These are phyloP conservation scores for Isaurus tuberculatus DNA, from an alignment of 92 coral and sea anemone species.

Conservation along the genomic window DNA sequence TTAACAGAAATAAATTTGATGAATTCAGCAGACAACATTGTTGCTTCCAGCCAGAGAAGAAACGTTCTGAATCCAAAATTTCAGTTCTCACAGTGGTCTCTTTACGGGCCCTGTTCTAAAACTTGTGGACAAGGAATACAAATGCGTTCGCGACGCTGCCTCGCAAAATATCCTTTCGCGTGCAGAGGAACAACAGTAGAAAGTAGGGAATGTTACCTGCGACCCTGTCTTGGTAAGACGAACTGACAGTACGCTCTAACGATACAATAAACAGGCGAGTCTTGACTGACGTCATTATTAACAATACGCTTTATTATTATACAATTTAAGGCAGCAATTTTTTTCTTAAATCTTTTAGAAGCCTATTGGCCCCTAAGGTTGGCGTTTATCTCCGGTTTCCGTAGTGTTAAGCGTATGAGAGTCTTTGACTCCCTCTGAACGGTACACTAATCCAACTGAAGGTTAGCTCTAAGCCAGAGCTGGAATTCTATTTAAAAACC, in stretches of 20 bases:
- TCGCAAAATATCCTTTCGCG: slow-evolving; percentile 60
- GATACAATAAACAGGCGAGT: not conserved
- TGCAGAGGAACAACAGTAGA: slow-evolving; percentile 79
- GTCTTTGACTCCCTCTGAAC: too few species aligned
- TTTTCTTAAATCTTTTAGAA: too few species aligned
- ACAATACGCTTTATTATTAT: not conserved
- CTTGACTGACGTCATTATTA: not conserved
- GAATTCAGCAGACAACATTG: not conserved
- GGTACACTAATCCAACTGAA: too few species aligned
- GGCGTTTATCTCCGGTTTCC: too few species aligned
- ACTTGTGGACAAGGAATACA: slow-evolving; percentile 87
- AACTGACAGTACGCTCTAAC: not conserved
- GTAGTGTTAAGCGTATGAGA: too few species aligned
- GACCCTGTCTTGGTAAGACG: slow-evolving; percentile 82
- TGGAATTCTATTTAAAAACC: too few species aligned
- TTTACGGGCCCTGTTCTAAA: slow-evolving; percentile 83
- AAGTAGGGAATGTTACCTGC: slow-evolving; percentile 83
- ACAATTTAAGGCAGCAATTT: too few species aligned
- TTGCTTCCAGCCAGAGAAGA: slow-evolving; percentile 36
- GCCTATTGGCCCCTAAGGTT: too few species aligned
- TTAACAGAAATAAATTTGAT: not conserved
- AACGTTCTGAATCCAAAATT: slow-evolving; percentile 27
- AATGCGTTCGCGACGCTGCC: slow-evolving; percentile 82
- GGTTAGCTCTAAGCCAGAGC: too few species aligned
- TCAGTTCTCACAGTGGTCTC: slow-evolving; percentile 82